A percentile compares a stretch with the other conserved stretches of the same genome.
These are phyloP conservation scores for Drosophila sp. DNA, from an alignment of 1,140 invertebrate genomes.

Conservation along the genomic window DNA sequence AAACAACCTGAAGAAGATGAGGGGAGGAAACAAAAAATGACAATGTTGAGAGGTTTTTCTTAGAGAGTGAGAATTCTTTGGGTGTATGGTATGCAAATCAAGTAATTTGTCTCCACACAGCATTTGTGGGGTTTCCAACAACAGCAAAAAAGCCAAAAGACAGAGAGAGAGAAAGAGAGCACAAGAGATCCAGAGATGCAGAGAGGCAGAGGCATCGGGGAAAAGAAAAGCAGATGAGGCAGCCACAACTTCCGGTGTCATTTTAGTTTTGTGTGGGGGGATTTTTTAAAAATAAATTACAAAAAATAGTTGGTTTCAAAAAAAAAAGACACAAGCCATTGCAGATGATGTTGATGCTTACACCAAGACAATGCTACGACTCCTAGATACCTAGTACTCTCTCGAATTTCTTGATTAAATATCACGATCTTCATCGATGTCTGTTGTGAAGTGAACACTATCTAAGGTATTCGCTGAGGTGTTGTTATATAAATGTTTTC, in stretches of 20 bases:
- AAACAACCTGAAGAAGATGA: conserved; percentile 30
- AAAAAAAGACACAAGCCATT: conserved; percentile 10
- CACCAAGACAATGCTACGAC: background rate
- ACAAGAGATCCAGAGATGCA: conserved; percentile 4
- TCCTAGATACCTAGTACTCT: background rate
- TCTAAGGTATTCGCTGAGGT: too few relatives aligned
- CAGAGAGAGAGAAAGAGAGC: conserved; percentile 31
- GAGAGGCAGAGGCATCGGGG: conserved; percentile 15
- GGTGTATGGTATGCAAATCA: conserved; percentile 65
- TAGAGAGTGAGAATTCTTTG: conserved; percentile 13
- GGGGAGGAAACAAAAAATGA: conserved; percentile 59
- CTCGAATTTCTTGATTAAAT: too few relatives aligned
- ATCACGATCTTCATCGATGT: too few relatives aligned
- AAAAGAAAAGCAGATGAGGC: conserved; percentile 54
- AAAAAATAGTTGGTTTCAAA: conserved; percentile 30
- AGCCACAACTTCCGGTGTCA: conserved; percentile 77
- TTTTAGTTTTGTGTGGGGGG: conserved; percentile 59
- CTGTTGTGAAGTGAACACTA: too few relatives aligned
- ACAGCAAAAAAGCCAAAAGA: conserved; percentile 19
- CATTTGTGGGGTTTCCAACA: conserved; percentile 54
- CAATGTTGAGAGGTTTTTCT: conserved; percentile 73
- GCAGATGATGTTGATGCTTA: conserved; percentile 18
- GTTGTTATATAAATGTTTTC: too few relatives aligned
- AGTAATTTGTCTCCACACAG: conserved; percentile 73
- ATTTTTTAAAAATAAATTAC: conserved; percentile 77